Conservation (phyloP, 1,140 invertebrate genomes). For the Lithobius niger region DNA sequence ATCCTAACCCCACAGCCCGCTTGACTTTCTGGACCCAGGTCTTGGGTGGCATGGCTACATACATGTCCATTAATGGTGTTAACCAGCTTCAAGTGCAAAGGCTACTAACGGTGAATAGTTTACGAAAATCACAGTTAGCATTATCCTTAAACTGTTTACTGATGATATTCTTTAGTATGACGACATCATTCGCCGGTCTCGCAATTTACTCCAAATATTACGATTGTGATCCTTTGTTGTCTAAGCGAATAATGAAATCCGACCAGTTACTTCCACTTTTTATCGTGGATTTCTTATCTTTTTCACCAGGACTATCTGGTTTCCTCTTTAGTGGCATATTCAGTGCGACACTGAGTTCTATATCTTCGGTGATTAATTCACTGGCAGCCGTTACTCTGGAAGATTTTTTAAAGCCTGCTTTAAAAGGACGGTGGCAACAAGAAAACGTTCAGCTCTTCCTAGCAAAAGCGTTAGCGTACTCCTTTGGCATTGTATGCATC, state of each 20-base stretch:
- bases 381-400: slow-evolving; percentile 73
- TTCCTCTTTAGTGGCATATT: slow-evolving; percentile 72
- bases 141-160: slow-evolving; percentile 58
- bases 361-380: slow-evolving; percentile 71
- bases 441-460: too few relatives aligned
- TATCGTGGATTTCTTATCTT: slow-evolving; percentile 55
- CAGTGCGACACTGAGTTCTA: slow-evolving; percentile 67
- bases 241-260: slow-evolving; percentile 35
- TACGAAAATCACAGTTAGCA: slow-evolving; percentile 43
- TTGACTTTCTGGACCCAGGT: slow-evolving; percentile 58
- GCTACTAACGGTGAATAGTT: slow-evolving; percentile 51
- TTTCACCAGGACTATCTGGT: slow-evolving; percentile 55
- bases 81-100: slow-evolving; percentile 82
- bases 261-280: slow-evolving; percentile 56
- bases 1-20: slow-evolving; percentile 51
- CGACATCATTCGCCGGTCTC: slow-evolving; percentile 59
- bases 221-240: slow-evolving; percentile 53
- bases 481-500: too few relatives aligned
- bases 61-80: slow-evolving; percentile 59
- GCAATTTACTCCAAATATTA: slow-evolving; percentile 61
- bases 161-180: slow-evolving; percentile 47
- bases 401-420: slow-evolving; percentile 50
- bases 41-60: slow-evolving; percentile 57
- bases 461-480: too few relatives aligned
- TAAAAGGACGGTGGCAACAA: too few relatives aligned